Evolutionary conservation across 2,888 invertebrate species (phyloP).

Genomic region (Chrysomela aeneicollis): DNA sequence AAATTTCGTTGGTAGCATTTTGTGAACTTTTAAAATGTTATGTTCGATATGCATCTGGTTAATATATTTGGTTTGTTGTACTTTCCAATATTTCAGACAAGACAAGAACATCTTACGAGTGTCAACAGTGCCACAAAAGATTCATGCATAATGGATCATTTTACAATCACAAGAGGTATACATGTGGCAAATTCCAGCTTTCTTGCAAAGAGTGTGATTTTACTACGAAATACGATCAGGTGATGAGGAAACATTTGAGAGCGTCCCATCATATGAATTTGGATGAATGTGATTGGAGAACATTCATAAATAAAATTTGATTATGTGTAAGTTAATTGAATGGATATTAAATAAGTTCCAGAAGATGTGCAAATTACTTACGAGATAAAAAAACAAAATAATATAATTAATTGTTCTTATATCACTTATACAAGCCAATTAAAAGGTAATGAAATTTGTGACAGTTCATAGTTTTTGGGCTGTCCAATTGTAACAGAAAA

Average conservation of each 20-base stretch:
- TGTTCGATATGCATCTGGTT: no score
- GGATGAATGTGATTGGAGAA: neutral
- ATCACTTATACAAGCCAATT: no score
- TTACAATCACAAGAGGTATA: constrained; percentile 50
- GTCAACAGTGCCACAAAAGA: neutral
- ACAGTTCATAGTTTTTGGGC: no score
- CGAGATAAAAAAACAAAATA: no score
- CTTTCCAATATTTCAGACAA: neutral
- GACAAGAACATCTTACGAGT: neutral
- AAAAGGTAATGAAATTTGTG: no score
- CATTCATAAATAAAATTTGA: neutral
- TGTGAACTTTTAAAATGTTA: no score
- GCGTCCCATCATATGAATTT: constrained; percentile 24
- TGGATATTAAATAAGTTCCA: no score
- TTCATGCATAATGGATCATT: neutral
- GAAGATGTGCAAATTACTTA: no score
- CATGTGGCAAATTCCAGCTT: constrained; percentile 65
- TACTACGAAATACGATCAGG: constrained; percentile 32
- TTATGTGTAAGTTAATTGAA: neutral
- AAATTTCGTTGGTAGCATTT: no score
- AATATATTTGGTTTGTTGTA: neutral
- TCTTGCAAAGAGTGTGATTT: constrained; percentile 56
- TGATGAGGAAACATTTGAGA: constrained; percentile 28
- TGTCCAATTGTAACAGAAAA: no score
- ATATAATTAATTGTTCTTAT: no score